Conservation (phyloP, 2,888 invertebrate species). For the Drosophila peninsularis region DNA sequence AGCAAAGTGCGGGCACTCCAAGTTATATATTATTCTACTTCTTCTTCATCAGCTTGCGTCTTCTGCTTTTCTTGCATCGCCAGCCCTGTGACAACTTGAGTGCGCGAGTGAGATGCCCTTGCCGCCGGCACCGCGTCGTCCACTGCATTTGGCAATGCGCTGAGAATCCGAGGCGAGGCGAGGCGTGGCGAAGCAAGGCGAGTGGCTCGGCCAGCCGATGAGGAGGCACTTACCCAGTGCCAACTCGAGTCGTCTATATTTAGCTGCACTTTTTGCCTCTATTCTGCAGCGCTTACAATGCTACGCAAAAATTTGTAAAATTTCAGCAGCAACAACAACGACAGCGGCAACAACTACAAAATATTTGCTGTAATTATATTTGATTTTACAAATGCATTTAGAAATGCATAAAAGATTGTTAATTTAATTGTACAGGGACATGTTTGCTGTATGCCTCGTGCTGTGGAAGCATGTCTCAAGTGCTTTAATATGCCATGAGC, state of each 20-base stretch:
- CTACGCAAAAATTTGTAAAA: constrained; percentile 54
- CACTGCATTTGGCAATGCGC: constrained; percentile 68
- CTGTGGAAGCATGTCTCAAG: constrained; percentile 15
- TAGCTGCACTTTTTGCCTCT: constrained; percentile 55
- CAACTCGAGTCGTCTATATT: constrained; percentile 63
- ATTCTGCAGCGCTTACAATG: constrained; percentile 43
- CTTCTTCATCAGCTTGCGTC: neutral
- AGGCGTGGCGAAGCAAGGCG: neutral
- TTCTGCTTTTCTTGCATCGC: constrained; percentile 19
- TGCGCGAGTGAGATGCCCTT: constrained; percentile 16
- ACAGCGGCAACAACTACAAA: constrained; percentile 17
- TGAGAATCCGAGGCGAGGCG: constrained; percentile 36
- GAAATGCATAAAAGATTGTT: constrained; percentile 58
- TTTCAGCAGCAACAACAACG: constrained; percentile 17
- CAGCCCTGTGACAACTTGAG: constrained; percentile 58
- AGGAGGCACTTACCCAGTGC: constrained; percentile 55
- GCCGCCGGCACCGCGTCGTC: constrained; percentile 19
- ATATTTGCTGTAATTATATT: constrained; percentile 65
- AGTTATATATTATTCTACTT: neutral
- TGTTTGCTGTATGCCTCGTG: neutral
- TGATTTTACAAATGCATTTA: constrained; percentile 60
- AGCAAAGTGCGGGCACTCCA: constrained; percentile 42
- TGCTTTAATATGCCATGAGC: constrained; percentile 32
- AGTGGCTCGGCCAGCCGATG: constrained; percentile 27
- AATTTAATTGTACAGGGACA: constrained; percentile 55